phyloP scores from a whole-genome alignment of 2,888 invertebrate species.

The Dilophus febrilis region DNA sequence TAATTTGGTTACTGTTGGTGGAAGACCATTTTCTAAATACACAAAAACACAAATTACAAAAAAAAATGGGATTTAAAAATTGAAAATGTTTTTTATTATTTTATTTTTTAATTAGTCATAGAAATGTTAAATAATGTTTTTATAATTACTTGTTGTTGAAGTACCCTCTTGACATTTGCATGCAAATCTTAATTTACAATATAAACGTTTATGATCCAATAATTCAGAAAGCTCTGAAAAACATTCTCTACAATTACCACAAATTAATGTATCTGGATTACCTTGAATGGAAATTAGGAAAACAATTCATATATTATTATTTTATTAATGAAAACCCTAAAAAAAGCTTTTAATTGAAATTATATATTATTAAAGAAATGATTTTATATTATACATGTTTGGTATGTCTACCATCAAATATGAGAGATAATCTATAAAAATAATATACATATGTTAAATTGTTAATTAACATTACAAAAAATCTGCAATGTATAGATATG shows the following conservation, averaged over 20 bases:
- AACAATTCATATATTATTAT: too few relatives aligned
- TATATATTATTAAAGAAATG: too few relatives aligned
- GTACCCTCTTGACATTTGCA: constrained; percentile 45
- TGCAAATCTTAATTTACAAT: constrained; percentile 53
- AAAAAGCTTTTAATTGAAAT: too few relatives aligned
- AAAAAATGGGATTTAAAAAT: background rate
- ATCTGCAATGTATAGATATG: too few relatives aligned
- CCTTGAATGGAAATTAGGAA: constrained; percentile 30
- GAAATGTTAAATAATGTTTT: background rate
- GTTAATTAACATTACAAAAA: too few relatives aligned
- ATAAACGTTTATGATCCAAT: constrained; percentile 56
- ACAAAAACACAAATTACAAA: background rate
- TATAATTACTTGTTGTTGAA: constrained; percentile 30
- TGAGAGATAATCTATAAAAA: too few relatives aligned
- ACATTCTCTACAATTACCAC: constrained; percentile 60
- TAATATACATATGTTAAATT: too few relatives aligned
- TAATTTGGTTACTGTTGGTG: constrained; percentile 30
- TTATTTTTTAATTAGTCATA: background rate
- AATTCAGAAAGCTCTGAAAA: constrained; percentile 54
- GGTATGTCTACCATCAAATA: too few relatives aligned
- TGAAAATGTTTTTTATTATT: background rate
- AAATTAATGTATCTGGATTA: constrained; percentile 59
- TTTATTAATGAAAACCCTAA: too few relatives aligned
- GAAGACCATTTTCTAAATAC: constrained; percentile 22
- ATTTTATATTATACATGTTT: too few relatives aligned